phyloP scores from a whole-genome alignment of 64 coral and sea anemone genomes.

The Montipora foliosa region DNA sequence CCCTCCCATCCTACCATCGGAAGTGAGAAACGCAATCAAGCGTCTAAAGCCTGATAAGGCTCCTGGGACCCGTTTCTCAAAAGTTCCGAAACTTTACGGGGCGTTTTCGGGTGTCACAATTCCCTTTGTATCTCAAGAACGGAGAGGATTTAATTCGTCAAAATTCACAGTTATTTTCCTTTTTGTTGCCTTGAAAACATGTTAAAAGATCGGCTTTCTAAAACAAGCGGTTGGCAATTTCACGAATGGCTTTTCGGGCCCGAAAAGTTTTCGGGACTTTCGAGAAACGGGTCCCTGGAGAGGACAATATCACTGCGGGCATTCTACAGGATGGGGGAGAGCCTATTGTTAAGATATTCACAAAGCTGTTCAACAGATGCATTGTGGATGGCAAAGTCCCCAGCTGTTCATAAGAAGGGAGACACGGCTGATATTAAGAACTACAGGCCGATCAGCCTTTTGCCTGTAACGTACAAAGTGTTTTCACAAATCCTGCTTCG shows the following conservation, averaged over 20 bases:
- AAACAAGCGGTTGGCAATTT: too few species aligned
- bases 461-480: conserved; percentile 37
- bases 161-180: too few species aligned
- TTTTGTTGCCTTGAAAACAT: too few species aligned
- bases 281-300: too few species aligned
- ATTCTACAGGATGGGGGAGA: not conserved
- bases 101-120: too few species aligned
- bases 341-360: not conserved
- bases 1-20: not conserved
- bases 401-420: conserved; percentile 27
- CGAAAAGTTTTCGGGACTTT: too few species aligned
- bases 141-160: too few species aligned
- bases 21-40: not conserved
- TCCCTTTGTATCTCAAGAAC: too few species aligned
- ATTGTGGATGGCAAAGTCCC: conserved; percentile 13
- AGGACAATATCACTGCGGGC: not conserved
- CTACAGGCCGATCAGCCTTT: not conserved
- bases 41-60: not conserved
- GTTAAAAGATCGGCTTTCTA: too few species aligned
- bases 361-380: not conserved
- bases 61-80: not conserved
- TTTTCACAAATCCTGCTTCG: conserved; percentile 42
- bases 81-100: too few species aligned
- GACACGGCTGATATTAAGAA: conserved; percentile 28
- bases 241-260: too few species aligned